Percentiles rank a stretch among this genome's conserved stretches.
Conservation (phyloP, 2,888 invertebrate species). For the Lochmaea crataegi region DNA sequence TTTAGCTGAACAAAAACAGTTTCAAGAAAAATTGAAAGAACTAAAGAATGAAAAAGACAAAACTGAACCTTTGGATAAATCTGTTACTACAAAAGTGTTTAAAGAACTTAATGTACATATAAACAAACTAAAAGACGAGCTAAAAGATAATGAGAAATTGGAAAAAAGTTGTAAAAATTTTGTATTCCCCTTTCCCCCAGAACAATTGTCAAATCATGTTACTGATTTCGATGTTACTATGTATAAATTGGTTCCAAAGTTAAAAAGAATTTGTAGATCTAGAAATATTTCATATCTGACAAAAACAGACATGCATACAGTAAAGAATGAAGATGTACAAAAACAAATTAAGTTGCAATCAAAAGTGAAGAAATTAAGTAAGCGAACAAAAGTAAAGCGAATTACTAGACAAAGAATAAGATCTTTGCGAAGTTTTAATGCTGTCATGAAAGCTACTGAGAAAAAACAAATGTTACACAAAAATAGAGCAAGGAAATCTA, state of each 20-base stretch:
- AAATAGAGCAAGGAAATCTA: constrained; percentile 1
- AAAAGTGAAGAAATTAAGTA: not conserved
- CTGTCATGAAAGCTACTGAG: not conserved
- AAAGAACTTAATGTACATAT: constrained; percentile 47
- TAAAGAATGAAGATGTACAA: constrained; percentile 17
- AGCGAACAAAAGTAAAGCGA: not conserved
- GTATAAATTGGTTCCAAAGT: constrained; percentile 38
- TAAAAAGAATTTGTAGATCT: constrained; percentile 34
- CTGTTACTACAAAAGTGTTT: constrained; percentile 43
- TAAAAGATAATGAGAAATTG: constrained; percentile 18
- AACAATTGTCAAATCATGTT: constrained; percentile 32
- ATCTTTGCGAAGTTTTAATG: not conserved
- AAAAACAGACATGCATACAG: not conserved
- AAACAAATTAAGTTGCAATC: constrained; percentile 15
- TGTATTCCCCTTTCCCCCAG: constrained; percentile 47
- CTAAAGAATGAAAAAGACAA: constrained; percentile 12
- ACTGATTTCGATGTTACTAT: constrained; percentile 44
- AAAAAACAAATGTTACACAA: not conserved
- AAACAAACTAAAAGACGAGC: constrained; percentile 30
- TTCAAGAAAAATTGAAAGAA: constrained; percentile 23
- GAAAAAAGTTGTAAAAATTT: constrained; percentile 35
- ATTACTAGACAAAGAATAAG: not conserved
- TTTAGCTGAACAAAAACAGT: constrained; percentile 51
- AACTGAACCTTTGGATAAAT: constrained; percentile 18
- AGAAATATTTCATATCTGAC: constrained; percentile 31